Evolutionary conservation across 2,113 vertebrate genomes (phyloP), one percentile per base, ranked within the genome.

Genomic region (Halichoerus grypus): DNA sequence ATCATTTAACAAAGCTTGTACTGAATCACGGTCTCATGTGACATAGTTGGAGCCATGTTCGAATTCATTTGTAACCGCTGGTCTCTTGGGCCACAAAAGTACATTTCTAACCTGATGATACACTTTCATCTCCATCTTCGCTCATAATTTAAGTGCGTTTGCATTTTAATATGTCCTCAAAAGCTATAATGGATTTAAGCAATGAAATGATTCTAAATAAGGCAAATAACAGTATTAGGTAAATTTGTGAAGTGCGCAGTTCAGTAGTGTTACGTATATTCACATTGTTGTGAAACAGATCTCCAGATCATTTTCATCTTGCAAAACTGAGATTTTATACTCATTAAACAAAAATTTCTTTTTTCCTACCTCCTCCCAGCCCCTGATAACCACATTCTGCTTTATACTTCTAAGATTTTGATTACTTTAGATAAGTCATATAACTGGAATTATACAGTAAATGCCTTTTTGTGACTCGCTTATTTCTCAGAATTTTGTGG

Each of bases 401-500:
- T 51, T 51, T 81, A 8, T 36, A 3, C 76, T 77, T 65, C 13
- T 71, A 21, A 42, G 28, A 63, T 59, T 85, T 74, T 57, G 13
- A 59, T 7, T 31, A 24, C 14, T 53, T 94, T 46, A 31, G 12
- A 55, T 84, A 42, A 42, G 3, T 79, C 14, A 65, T 7, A 0
- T 46, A 59, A 79, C 9, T 88, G 33, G 10, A 63, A 85, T 71
- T 19, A 39, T 33, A 69, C 3, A 7, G 18, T 28, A 42, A 67
- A 67, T 71, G 26, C 59, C 21, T 36, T 49, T 83, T 76, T 57
- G 18, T 59, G 5, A 61, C 33, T 57, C 16, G 16, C 2, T 42
- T 26, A 61, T 42, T 95, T n/a, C 13, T 96, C 76, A 97, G 93
- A 98, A 97, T 97, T 94, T 96, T 98, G 98, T 98, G 97, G 33